phyloP scores from a whole-genome alignment of 2,797 vertebrate species.

The Siniperca scherzeri region DNA sequence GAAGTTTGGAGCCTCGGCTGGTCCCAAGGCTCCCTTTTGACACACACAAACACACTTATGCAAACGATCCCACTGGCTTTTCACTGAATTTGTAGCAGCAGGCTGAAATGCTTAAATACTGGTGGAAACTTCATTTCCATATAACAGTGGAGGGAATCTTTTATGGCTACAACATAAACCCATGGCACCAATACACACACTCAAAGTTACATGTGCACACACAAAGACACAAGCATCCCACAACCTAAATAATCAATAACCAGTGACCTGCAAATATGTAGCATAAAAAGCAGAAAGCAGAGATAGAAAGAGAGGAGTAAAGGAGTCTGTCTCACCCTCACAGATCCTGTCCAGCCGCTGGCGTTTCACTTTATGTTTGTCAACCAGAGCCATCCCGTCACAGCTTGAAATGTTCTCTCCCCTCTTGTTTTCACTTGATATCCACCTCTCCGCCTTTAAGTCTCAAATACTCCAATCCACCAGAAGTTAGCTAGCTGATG shows the following conservation, averaged over 20 bases:
- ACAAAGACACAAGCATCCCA: constrained; percentile 9
- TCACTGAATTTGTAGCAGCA: constrained; percentile 52
- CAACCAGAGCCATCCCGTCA: constrained; percentile 84
- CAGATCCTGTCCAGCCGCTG: constrained; percentile 89
- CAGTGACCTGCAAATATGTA: not conserved
- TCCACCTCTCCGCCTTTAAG: constrained; percentile 53
- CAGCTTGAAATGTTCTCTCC: constrained; percentile 45
- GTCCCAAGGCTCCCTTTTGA: constrained; percentile 72
- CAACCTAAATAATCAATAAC: constrained; percentile 11
- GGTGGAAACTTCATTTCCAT: constrained; percentile 56
- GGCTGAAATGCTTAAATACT: constrained; percentile 55
- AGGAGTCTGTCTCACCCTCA: constrained; percentile 79
- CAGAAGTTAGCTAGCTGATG: constrained; percentile 61
- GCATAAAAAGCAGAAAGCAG: constrained; percentile 2
- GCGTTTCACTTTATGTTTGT: constrained; percentile 90
- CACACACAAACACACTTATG: constrained; percentile 71
- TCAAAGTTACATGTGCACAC: constrained; percentile 4
- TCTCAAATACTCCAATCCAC: constrained; percentile 56
- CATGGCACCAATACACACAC: constrained; percentile 14
- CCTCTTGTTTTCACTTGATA: constrained; percentile 41
- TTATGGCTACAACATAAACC: constrained; percentile 33
- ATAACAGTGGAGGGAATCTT: constrained; percentile 29
- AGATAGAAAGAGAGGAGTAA: not conserved
- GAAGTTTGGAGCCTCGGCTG: constrained; percentile 61
- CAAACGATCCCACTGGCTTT: constrained; percentile 66